phyloP scores from a whole-genome alignment of 1,140 invertebrate genomes.

The Papilio helenus region DNA sequence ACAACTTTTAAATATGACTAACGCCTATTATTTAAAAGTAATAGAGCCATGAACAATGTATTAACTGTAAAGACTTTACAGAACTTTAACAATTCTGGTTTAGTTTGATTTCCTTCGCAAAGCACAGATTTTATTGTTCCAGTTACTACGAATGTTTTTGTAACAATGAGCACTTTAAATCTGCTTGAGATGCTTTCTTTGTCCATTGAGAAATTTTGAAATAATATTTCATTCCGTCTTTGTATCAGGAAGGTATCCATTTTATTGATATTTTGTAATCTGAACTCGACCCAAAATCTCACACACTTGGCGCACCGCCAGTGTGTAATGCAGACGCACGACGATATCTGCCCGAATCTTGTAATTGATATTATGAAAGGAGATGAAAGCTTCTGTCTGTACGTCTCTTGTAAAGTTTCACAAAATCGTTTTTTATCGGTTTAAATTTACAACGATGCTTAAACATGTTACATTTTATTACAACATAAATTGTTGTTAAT shows the following conservation, averaged over 20 bases:
- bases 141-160: background rate
- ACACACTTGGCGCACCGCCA: background rate
- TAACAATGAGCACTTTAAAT: background rate
- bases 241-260: constrained; percentile 3
- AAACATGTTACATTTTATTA: no score
- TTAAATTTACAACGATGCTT: no score
- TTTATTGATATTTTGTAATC: constrained; percentile 21
- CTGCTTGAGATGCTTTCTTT: background rate
- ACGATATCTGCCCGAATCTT: constrained; percentile 1
- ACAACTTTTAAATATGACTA: no score
- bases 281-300: constrained; percentile 16
- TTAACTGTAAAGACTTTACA: background rate
- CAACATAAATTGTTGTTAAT: no score
- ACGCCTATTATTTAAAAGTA: background rate
- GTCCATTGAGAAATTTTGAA: background rate
- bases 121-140: background rate
- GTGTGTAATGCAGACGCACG: background rate
- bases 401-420: background rate
- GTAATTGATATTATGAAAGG: constrained; percentile 10
- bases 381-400: background rate
- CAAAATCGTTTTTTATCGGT: no score
- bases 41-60: background rate
- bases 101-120: background rate
- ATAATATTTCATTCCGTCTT: background rate
- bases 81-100: background rate